Evolutionary conservation across 2,888 invertebrate genomes (phyloP), one percentile per base, ranked within the genome.

Genomic region (Phymatocera aterrima): DNA sequence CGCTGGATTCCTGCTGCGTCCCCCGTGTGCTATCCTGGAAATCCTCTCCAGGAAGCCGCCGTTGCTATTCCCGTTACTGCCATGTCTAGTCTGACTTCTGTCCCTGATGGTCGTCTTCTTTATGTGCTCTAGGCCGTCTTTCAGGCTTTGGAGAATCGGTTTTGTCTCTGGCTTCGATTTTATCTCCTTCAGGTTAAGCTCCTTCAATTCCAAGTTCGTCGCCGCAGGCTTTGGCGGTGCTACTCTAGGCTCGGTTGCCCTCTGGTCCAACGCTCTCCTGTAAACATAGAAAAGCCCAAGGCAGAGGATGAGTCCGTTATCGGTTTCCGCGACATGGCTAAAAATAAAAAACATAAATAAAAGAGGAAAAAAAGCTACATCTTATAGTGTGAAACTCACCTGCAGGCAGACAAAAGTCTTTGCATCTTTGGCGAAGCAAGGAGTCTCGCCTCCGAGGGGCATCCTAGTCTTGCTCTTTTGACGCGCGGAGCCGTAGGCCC

Each of bases 371-470:
- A n/a, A 12, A 57, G 57, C 21, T 57, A 57, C 21, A 57, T 21
- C 43, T 34, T 28, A 46, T 24, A 18, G n/a, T 37, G 37, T 5
- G 12, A 40, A 75, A 40, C 75, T 83, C 85, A 89, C 89, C 90
- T 89, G 87, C 92, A 92, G 79, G 90, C 91, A 3, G 90, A 90
- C 18, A 92, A 85, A 72, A 92, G 88, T 81, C 90, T 88, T 79
- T 91, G 91, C 88, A 91, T 91, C 83, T 91, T 90, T 5, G 91
- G 91, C 6, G 91, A 91, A 60, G 91, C 90, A 78, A 91, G 87
- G 4, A 91, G 84, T 72, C 90, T 85, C 0, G 89, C 87, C 80
- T 92, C 91, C 28, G 91, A 91, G 31, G 89, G 89, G 80, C 89
- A 89, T 0, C 89, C 89, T 31, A 89, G 74, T 43, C 89, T 84